Conservation (phyloP, 2,113 vertebrate species). For the Noturus placidus region DNA sequence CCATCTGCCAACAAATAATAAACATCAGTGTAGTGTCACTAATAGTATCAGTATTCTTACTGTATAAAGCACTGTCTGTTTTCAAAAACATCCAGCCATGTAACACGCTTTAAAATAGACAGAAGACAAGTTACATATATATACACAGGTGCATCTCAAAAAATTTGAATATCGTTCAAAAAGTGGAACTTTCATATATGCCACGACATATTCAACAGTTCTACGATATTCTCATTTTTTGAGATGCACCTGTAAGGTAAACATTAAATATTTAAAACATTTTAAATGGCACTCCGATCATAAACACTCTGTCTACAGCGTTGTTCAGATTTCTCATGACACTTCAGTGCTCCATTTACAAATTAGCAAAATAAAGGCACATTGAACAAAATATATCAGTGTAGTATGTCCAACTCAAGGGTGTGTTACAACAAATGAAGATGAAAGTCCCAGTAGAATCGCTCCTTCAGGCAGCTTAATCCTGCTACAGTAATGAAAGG, state of each 20-base stretch:
- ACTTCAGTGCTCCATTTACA: slow-evolving; percentile 11
- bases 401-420: not conserved
- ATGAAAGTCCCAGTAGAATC: not conserved
- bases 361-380: slow-evolving; percentile 9
- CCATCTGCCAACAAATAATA: slow-evolving; percentile 5
- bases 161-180: too few relatives aligned
- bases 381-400: not conserved
- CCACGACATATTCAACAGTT: too few relatives aligned
- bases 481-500: not conserved
- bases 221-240: too few relatives aligned
- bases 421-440: not conserved
- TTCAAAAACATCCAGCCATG: not conserved
- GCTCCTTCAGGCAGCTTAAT: not conserved
- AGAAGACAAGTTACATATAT: not conserved
- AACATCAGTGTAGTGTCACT: slow-evolving; percentile 36
- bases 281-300: slow-evolving; percentile 8
- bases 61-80: not conserved
- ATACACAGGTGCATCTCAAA: too few relatives aligned
- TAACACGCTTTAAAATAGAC: not conserved
- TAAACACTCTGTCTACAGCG: not conserved
- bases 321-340: not conserved
- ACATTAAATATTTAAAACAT: not conserved
- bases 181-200: too few relatives aligned
- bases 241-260: not conserved
- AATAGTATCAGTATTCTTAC: not conserved